Evolutionary conservation across 2,113 vertebrate genomes (phyloP), one percentile per base, ranked within the genome.

Genomic region (Solenodon paradoxus): DNA sequence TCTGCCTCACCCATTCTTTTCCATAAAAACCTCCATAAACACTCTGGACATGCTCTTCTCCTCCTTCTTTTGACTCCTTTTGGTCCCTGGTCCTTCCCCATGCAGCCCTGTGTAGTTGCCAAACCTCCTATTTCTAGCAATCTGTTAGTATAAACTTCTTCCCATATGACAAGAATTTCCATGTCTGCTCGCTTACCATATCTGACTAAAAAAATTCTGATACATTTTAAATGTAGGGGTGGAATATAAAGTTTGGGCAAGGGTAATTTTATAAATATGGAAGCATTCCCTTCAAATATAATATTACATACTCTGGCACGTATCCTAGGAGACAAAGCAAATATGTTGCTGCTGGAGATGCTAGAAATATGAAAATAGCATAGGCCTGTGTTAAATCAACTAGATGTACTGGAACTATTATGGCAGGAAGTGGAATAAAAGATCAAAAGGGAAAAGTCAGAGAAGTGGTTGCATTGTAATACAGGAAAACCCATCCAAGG

Each of bases 151-250:
- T 72, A 57, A 72, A 84, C 42, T 5, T 59, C 57, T 90, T 81
- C 16, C 51, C 69, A 55, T 15, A 5, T 19, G 30, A 40, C 15
- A 68, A 28, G 32, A 57, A 59, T 94, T 64, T 32, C 61, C 63
- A 45, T 0, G n/a, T 49, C 72, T 68, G 11, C 63, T 78, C 26
- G 79, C 40, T 89, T 49, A n/a, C 24, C 24, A 30, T 8, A 20
- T 2, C 10, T 1, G 15, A 66, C 53, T 59, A 55, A 66, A 79
- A 47, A 71, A 66, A 38, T 88, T 40, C 55, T 79, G 9, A 28
- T 71, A 57, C 26, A 68, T 63, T 89, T 95, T 92, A 47, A 90
- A 81, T 19, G 45, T 7, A 68, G 55, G 24, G 17, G 24, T 91
- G 38, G 63, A 90, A 42, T 45, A 42, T 57, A 83, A 63, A 78